Evolutionary conservation across 1,140 invertebrate species (phyloP), one percentile per base, ranked within the genome.

Genomic region (Tigriopus japonicus): DNA sequence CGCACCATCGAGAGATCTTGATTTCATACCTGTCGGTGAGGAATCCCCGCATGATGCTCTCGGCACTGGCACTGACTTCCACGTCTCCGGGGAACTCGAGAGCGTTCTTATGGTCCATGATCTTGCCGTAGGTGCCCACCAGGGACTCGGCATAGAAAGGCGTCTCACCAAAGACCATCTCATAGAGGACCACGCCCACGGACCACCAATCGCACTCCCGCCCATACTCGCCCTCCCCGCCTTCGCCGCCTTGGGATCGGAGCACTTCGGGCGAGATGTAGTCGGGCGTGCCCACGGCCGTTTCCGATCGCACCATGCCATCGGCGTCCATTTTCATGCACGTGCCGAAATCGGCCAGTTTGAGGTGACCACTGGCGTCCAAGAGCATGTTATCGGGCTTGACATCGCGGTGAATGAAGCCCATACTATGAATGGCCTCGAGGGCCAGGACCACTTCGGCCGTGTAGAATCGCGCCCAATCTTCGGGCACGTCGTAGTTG

Each of bases 201-300:
- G 90, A 94, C 96, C 96, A 99, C 90, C 91, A 99, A 75, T 99
- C 96, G 73, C 95, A 97, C 73, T 98, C 94, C 42, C 87, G 75
- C 0, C 94, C 93, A 71, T 91, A 91, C 35, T 87, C 83, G 52
- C 92, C 90, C 69, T 93, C 87, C n/a, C 45, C 45, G 28, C 28
- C 28, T 14, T 40, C 42, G 2, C 87, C 86, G 68, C 92, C 91
- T 73, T 98, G 93, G 6, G 92, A 96, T 70, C 94, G 87, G 56
- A 98, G 76, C 13, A 98, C 93, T 75, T 99, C 96, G 0, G 96
- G 96, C 43, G 92, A 95, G 66, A 99, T 98, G 68, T 99, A 99
- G 74, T 97, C 93, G 17, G 96, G 96, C 17, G 96, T 99, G 35
- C 96, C 96, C 6, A 98, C 94, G 23, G 96, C 95, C 64, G 93